Conservation (phyloP, 2,797 vertebrate genomes). For the Holocentrus rufus region DNA sequence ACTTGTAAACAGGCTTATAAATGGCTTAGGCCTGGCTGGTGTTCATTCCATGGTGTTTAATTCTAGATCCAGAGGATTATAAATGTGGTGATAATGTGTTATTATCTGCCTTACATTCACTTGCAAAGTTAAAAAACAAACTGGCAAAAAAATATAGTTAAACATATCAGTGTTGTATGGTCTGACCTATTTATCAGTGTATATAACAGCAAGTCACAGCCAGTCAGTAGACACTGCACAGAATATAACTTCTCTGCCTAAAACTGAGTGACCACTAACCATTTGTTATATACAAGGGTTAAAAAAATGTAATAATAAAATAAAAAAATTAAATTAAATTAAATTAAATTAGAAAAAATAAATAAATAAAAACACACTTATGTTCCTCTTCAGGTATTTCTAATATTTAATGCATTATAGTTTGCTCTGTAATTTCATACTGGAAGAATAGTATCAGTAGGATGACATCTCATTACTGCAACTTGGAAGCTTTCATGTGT, state of each 20-base stretch:
- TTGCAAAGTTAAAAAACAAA: slow-evolving; percentile 17
- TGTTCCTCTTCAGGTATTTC: too few relatives aligned
- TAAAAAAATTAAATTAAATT: too few relatives aligned
- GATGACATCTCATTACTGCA: too few relatives aligned
- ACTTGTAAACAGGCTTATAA: slow-evolving; percentile 74
- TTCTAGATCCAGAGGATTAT: slow-evolving; percentile 55
- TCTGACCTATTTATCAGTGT: background rate
- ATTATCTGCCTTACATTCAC: slow-evolving; percentile 46
- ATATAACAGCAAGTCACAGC: background rate
- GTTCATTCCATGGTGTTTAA: slow-evolving; percentile 60
- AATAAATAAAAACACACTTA: too few relatives aligned
- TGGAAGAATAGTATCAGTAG: too few relatives aligned
- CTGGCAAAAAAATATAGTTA: background rate
- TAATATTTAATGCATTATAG: background rate
- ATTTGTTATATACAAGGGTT: too few relatives aligned
- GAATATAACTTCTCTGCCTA: too few relatives aligned
- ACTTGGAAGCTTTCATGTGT: too few relatives aligned
- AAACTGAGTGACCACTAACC: too few relatives aligned
- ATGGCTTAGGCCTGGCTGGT: slow-evolving; percentile 54
- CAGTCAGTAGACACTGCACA: too few relatives aligned
- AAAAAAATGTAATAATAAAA: too few relatives aligned
- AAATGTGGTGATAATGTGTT: slow-evolving; percentile 38
- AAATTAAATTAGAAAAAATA: too few relatives aligned
- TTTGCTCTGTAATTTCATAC: background rate
- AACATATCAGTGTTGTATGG: background rate